Evolutionary conservation across 37 sponge, comb jelly and placozoan genomes (phyloP).

Genomic region (Theonella swinhoei): DNA sequence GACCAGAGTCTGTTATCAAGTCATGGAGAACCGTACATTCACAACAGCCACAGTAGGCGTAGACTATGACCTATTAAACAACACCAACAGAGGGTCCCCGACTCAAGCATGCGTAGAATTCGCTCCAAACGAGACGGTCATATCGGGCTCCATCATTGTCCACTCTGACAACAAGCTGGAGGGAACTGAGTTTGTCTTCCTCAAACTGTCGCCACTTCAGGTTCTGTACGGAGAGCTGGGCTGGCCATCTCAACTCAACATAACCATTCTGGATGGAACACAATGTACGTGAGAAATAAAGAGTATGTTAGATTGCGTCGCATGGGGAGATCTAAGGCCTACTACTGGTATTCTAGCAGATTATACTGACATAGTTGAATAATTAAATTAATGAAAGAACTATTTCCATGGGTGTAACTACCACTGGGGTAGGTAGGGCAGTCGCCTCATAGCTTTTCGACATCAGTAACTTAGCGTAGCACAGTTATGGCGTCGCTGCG

Average conservation of each 20-base stretch:
- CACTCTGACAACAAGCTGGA: conserved; percentile 9
- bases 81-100: neutral
- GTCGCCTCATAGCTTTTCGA: no score
- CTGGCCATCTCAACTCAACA: neutral
- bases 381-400: no score
- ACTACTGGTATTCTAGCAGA: no score
- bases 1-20: neutral
- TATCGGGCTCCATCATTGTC: neutral
- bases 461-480: no score
- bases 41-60: neutral
- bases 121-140: neutral
- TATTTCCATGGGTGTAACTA: no score
- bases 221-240: neutral
- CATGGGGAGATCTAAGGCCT: neutral
- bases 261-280: conserved; percentile 38
- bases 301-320: neutral
- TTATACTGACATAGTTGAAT: no score
- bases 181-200: conserved; percentile 42
- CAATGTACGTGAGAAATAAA: conserved; percentile 19
- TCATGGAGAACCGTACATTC: neutral
- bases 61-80: neutral
- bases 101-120: conserved; percentile 26
- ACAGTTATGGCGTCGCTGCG: no score
- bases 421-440: no score
- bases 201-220: neutral